Evolutionary conservation across 92 coral and sea anemone genomes (phyloP), one percentile per base, ranked within the genome.

Genomic region (Parazoanthus swiftii): DNA sequence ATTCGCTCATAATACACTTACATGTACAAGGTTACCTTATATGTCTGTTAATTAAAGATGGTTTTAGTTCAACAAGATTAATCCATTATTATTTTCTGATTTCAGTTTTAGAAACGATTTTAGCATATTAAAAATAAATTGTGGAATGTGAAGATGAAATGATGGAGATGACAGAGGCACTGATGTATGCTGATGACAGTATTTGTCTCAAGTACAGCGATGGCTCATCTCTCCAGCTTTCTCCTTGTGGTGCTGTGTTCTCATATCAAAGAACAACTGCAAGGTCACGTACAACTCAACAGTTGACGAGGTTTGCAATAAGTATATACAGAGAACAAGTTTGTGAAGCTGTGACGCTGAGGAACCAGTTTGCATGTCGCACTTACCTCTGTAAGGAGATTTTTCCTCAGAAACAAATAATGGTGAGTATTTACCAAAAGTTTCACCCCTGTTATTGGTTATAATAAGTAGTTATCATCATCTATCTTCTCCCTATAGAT

Each of bases 301-400:
- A 96, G 70, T 81, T 92, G 54, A 93, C 94, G 8, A 90, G 96
- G 65, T 96, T 96, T 89, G 90, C 96, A 18, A 88, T 93, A 38
- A 93, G 98, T 48, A 54, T 88, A 13, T 92, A 86, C 82, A 88
- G 88, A 86, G 76, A 85, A 13, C 92, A 85, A 78, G 92, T 96
- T 16, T 71, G 74, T 20, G 56, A 82, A 70, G 96, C 98, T 72
- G 85, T 96, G 6, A 67, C 74, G 18, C 74, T 95, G 76, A 94
- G 98, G 76, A 96, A 96, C 76, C 88, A 86, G 86, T 92, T 89
- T 91, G 98, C 98, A 16, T 74, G 82, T 39, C 86, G 82, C 42
- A 96, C 98, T 63, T 96, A 95, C 81, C 88, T 96, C 26, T 96
- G 95, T 71, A 90, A 88, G 80, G 96, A 95, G 54, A 78, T 96